Percentiles rank a stretch among this genome's conserved stretches.
Conservation (phyloP, 1,140 invertebrate genomes). For the Ips typographus region DNA sequence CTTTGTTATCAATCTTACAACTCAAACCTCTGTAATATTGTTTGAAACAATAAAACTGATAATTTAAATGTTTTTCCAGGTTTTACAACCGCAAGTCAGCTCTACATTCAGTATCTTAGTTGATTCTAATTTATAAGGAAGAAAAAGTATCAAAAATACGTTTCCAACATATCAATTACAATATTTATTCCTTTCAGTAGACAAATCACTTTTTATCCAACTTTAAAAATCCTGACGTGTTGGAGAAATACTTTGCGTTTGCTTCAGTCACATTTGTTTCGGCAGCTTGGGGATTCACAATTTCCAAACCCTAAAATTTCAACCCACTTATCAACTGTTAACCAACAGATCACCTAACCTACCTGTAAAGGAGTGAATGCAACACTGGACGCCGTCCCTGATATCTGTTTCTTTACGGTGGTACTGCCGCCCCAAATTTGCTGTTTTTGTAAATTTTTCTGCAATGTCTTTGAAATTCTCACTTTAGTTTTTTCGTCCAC, state of each 20-base stretch:
- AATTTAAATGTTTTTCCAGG: too few species aligned
- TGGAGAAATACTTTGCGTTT: constrained; percentile 95
- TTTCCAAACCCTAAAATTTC: constrained; percentile 82
- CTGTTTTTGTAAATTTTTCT: constrained; percentile 94
- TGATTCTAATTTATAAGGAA: too few species aligned
- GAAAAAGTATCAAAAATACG: too few species aligned
- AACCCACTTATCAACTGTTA: neutral
- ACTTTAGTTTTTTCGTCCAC: constrained; percentile 98
- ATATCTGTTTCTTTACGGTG: constrained; percentile 92
- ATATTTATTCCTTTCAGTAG: too few species aligned
- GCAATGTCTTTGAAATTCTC: constrained; percentile 94
- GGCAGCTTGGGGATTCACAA: constrained; percentile 96
- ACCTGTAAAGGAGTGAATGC: constrained; percentile 94
- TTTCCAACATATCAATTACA: too few species aligned
- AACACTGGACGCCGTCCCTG: constrained; percentile 95
- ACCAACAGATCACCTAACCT: constrained; percentile 28
- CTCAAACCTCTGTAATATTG: too few species aligned
- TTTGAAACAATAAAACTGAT: too few species aligned
- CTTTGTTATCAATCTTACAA: too few species aligned
- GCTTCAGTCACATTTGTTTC: constrained; percentile 88
- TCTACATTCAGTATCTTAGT: too few species aligned
- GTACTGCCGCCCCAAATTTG: constrained; percentile 93
- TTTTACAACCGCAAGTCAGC: too few species aligned
- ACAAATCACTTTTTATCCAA: constrained; percentile 23
- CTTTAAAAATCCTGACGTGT: constrained; percentile 86